Conservation (phyloP, 2,113 vertebrate genomes). For the Piaya cayana region DNA sequence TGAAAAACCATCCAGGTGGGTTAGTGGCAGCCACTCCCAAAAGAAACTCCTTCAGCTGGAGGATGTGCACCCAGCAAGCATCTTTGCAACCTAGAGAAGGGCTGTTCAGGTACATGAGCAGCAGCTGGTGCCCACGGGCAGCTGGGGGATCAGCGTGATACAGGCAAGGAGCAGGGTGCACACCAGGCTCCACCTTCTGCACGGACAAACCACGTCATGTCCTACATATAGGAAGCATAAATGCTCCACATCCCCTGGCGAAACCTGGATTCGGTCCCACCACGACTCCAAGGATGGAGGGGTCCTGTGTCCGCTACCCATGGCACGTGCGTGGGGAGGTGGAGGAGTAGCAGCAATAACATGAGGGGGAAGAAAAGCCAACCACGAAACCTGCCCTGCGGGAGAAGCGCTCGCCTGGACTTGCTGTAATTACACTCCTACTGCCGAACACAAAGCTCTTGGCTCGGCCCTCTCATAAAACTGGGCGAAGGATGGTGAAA, state of each 20-base stretch:
- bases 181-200: accelerated
- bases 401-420: not conserved
- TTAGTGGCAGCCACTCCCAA: not conserved
- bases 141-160: not conserved
- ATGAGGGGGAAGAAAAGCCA: accelerated
- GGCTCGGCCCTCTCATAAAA: constrained; percentile 10
- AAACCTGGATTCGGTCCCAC: not conserved
- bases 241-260: too few relatives aligned
- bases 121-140: not conserved
- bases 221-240: accelerated
- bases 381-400: not conserved
- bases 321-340: not conserved
- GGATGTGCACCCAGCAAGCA: not conserved
- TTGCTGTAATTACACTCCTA: constrained; percentile 11
- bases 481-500: constrained; percentile 33
- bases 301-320: not conserved
- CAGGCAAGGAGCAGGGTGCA: accelerated
- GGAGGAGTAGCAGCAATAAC: not conserved
- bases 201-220: not conserved
- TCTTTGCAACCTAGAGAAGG: not conserved
- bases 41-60: not conserved
- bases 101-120: accelerated
- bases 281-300: too few relatives aligned
- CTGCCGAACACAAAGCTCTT: not conserved
- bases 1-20: not conserved